Evolutionary conservation across 2,888 invertebrate species (phyloP).

Genomic region (Heliconius ismenius): DNA sequence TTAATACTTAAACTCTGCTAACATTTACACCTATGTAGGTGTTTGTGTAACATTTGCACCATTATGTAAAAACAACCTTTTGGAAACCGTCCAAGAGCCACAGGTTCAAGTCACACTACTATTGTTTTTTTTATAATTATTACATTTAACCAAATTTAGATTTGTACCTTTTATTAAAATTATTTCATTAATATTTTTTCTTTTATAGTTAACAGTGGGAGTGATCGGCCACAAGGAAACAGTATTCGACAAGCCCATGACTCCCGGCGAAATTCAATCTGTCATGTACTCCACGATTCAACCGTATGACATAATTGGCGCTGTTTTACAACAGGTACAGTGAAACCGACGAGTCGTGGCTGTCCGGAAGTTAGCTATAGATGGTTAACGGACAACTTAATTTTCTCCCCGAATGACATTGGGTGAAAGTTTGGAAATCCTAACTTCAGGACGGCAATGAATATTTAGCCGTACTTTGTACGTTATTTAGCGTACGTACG

Average conservation of each 20-base stretch:
- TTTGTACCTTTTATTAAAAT: not conserved
- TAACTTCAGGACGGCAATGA: too few species aligned
- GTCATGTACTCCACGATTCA: conserved; percentile 95
- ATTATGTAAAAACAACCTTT: too few species aligned
- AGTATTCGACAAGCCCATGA: conserved; percentile 98
- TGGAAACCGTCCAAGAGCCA: too few species aligned
- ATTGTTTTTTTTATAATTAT: too few species aligned
- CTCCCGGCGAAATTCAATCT: conserved; percentile 95
- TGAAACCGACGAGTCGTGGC: not conserved
- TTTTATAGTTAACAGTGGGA: conserved; percentile 90
- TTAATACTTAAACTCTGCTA: not conserved
- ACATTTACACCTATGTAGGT: not conserved
- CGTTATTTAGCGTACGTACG: too few species aligned
- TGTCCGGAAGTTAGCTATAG: too few species aligned
- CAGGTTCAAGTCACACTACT: too few species aligned
- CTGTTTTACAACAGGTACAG: conserved; percentile 93
- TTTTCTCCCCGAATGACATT: too few species aligned
- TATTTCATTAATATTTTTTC: not conserved
- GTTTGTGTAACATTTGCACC: too few species aligned
- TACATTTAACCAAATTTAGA: not conserved
- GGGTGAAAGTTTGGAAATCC: too few species aligned
- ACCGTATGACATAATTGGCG: conserved; percentile 94
- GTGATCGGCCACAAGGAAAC: conserved; percentile 97
- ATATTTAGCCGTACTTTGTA: too few species aligned
- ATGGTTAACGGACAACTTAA: too few species aligned